Percentiles rank a stretch among this genome's conserved stretches.
Evolutionary conservation across 2,888 invertebrate species (phyloP).

Genomic region (Drosophila emarginata): DNA sequence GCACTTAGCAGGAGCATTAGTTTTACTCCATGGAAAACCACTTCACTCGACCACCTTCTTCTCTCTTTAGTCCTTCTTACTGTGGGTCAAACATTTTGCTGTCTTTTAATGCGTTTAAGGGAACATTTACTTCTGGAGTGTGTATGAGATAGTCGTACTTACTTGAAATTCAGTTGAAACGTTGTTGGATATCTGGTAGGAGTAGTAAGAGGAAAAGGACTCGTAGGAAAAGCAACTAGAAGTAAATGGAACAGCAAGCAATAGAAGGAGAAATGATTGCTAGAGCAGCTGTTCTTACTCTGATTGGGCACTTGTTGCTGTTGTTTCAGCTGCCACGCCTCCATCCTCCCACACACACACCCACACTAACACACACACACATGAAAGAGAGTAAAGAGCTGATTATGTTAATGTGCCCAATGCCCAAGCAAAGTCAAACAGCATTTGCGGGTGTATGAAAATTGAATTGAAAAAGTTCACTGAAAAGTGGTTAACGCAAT

Average conservation of each 20-base stretch:
- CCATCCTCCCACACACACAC: background rate
- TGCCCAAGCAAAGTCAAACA: conserved; percentile 63
- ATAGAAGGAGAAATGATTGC: no score
- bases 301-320: conserved; percentile 44
- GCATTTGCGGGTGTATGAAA: conserved; percentile 52
- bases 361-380: conserved; percentile 33
- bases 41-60: background rate
- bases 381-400: conserved; percentile 54
- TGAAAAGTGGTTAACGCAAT: conserved; percentile 51
- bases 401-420: conserved; percentile 69
- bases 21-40: conserved; percentile 4
- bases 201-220: background rate
- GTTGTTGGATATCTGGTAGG: conserved; percentile 21
- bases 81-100: conserved; percentile 53
- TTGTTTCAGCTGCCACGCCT: conserved; percentile 18
- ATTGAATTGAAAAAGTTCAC: conserved; percentile 66
- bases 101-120: conserved; percentile 63
- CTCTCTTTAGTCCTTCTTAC: background rate
- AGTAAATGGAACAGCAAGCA: no score
- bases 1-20: conserved; percentile 55
- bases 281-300: conserved; percentile 25
- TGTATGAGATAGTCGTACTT: conserved; percentile 48
- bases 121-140: conserved; percentile 52
- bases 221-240: no score
- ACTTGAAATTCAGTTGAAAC: conserved; percentile 53